phyloP scores from a whole-genome alignment of 2,113 vertebrate species.

The Pollachius pollachius region DNA sequence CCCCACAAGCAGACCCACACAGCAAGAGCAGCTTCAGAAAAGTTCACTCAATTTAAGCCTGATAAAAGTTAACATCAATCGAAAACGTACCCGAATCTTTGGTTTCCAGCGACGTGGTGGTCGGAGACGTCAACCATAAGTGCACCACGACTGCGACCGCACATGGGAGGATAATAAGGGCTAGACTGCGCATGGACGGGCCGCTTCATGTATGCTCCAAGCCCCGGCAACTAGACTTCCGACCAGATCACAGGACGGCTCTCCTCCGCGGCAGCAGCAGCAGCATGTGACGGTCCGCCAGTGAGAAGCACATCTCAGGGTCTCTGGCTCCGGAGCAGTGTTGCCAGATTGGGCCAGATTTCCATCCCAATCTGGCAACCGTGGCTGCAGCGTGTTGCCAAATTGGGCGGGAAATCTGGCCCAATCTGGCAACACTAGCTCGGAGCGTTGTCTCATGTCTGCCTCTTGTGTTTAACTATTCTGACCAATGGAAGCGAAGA shows the following conservation, averaged over 20 bases:
- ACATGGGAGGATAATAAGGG: constrained; percentile 83
- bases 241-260: constrained; percentile 16
- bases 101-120: constrained; percentile 60
- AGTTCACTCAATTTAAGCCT: too few species aligned
- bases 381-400: too few species aligned
- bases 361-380: too few species aligned
- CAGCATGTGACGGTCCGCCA: constrained; percentile 35
- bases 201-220: constrained; percentile 55
- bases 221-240: constrained; percentile 32
- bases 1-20: neutral
- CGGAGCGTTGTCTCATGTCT: constrained; percentile 56
- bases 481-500: constrained; percentile 62
- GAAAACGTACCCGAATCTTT: constrained; percentile 61
- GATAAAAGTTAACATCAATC: constrained; percentile 27
- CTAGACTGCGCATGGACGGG: constrained; percentile 88
- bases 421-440: constrained; percentile 21
- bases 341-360: too few species aligned
- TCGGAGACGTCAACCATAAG: constrained; percentile 80
- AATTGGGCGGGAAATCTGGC: too few species aligned
- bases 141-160: constrained; percentile 86
- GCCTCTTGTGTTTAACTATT: constrained; percentile 50
- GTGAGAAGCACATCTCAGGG: constrained; percentile 41
- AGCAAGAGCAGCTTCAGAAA: too few species aligned
- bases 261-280: constrained; percentile 30
- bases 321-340: too few species aligned